phyloP scores from a whole-genome alignment of 2,797 vertebrate species.

The Falco peregrinus region DNA sequence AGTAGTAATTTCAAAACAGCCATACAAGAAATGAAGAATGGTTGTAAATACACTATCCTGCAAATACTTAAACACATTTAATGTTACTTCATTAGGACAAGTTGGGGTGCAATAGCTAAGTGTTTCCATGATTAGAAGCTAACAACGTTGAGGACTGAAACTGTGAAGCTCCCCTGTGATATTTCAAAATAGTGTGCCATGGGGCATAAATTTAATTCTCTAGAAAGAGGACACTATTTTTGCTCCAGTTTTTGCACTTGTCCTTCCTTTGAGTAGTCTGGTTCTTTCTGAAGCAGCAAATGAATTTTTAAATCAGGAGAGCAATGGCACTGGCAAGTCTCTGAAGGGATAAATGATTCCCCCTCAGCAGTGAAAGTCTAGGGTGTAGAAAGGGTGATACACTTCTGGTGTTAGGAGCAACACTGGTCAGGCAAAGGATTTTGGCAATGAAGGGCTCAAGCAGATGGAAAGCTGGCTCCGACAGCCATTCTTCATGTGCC shows the following conservation, averaged over 20 bases:
- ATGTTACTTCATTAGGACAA: background rate
- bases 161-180: background rate
- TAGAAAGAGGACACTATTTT: background rate
- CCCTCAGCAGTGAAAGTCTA: background rate
- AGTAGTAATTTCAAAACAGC: background rate
- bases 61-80: background rate
- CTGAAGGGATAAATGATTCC: background rate
- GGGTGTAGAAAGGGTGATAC: background rate
- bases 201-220: background rate
- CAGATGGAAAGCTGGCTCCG: background rate
- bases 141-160: background rate
- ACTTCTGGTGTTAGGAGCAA: background rate
- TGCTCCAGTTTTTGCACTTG: background rate
- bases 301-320: background rate
- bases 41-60: background rate
- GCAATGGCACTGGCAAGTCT: background rate
- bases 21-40: background rate
- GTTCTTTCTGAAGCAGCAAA: background rate
- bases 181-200: background rate
- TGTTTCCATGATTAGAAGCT: background rate
- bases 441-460: background rate
- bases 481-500: fast-evolving
- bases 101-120: background rate
- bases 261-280: background rate
- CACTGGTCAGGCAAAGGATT: background rate